phyloP scores from a whole-genome alignment of 2,888 invertebrate genomes.

The Spicauda simplicius region DNA sequence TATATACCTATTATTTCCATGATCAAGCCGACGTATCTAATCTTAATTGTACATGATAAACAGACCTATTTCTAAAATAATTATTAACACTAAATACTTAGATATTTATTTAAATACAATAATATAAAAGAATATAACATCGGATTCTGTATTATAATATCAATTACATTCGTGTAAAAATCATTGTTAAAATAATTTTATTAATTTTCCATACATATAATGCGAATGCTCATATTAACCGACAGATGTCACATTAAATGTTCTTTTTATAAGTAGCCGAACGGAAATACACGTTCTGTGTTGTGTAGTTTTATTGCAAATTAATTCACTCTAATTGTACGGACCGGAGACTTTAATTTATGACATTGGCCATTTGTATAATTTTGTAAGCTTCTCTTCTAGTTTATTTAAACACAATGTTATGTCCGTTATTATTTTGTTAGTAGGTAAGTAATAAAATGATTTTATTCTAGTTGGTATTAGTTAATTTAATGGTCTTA shows the following conservation, averaged over 20 bases:
- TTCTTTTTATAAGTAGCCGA: constrained; percentile 8
- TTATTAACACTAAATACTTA: no score
- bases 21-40: no score
- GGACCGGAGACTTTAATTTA: constrained; percentile 26
- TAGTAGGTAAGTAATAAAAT: not conserved
- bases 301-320: constrained; percentile 36
- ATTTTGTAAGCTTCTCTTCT: not conserved
- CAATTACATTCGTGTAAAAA: no score
- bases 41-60: no score
- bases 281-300: constrained; percentile 27
- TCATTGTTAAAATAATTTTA: no score
- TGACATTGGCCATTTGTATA: constrained; percentile 17
- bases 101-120: no score
- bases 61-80: no score
- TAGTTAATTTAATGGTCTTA: not conserved
- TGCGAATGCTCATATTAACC: not conserved
- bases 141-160: no score
- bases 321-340: constrained; percentile 36
- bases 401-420: not conserved
- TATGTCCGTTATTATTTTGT: not conserved
- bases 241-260: constrained; percentile 17
- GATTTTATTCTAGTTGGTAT: no score
- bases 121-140: no score
- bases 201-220: no score
- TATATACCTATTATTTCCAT: no score